phyloP scores from a whole-genome alignment of 2,113 vertebrate species.

The Holacanthus passer region DNA sequence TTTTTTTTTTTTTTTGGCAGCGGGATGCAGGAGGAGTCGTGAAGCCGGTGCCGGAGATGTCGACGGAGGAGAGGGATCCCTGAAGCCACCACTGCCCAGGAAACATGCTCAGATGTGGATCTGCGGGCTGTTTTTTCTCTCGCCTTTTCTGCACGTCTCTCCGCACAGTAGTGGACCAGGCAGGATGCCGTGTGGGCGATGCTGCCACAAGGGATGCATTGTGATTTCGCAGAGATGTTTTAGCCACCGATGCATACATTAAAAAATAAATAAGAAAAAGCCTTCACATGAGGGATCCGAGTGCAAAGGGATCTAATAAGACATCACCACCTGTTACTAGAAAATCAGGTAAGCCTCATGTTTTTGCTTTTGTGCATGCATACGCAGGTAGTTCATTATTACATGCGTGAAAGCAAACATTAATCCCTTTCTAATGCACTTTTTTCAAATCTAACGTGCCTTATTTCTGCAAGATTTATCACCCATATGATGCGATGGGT shows the following conservation, averaged over 20 bases:
- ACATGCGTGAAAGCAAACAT: constrained; percentile 30
- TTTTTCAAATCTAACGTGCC: constrained; percentile 49
- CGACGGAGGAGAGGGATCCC: constrained; percentile 72
- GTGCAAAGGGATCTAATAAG: constrained; percentile 59
- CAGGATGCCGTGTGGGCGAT: constrained; percentile 82
- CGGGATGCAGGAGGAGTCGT: constrained; percentile 66
- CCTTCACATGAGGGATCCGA: constrained; percentile 58
- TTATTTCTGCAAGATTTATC: constrained; percentile 46
- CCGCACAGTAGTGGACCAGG: constrained; percentile 73
- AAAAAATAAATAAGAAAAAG: constrained; percentile 52
- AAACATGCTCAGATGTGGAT: constrained; percentile 71
- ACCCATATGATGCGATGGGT: constrained; percentile 34
- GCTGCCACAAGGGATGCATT: constrained; percentile 81
- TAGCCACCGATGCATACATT: constrained; percentile 72
- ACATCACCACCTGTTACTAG: constrained; percentile 84
- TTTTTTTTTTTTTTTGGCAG: no score
- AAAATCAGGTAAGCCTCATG: constrained; percentile 80
- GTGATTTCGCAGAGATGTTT: constrained; percentile 79
- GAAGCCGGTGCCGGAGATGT: constrained; percentile 73
- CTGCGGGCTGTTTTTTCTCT: constrained; percentile 53
- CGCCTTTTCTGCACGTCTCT: constrained; percentile 44
- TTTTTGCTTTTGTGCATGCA: constrained; percentile 27
- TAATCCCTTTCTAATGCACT: constrained; percentile 49
- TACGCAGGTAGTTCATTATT: constrained; percentile 44
- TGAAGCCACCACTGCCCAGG: constrained; percentile 60